Evolutionary conservation across 2,113 vertebrate genomes (phyloP).

Genomic region (Cephalopholis sonnerati): DNA sequence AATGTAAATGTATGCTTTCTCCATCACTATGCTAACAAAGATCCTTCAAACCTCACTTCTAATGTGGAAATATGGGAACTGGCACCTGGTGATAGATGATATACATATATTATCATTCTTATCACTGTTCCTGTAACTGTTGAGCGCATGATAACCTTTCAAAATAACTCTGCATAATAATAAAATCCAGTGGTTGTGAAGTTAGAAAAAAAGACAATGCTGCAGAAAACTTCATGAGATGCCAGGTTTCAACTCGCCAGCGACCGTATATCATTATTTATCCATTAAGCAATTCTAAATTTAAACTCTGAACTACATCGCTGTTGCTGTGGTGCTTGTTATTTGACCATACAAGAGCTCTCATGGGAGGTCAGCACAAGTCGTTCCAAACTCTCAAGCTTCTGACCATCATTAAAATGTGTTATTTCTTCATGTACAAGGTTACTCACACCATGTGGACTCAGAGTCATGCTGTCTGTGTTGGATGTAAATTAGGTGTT

Average conservation of each 20-base stretch:
- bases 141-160: not conserved
- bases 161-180: not conserved
- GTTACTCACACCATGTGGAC: conserved; percentile 34
- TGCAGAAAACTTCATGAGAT: not conserved
- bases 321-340: not conserved
- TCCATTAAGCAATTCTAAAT: not conserved
- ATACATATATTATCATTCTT: not conserved
- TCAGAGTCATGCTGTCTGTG: not conserved
- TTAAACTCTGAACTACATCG: not conserved
- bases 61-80: not conserved
- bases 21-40: not conserved
- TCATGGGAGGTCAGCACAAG: not conserved
- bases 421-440: conserved; percentile 16
- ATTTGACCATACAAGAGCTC: not conserved
- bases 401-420: conserved; percentile 22
- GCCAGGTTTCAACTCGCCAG: not conserved
- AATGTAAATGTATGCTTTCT: not conserved
- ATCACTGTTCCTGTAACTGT: not conserved
- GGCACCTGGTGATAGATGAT: not conserved
- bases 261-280: not conserved
- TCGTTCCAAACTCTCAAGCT: not conserved
- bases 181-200: not conserved
- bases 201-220: not conserved
- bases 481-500: conserved; percentile 44
- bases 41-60: not conserved